Evolutionary conservation across 2,797 vertebrate species (phyloP).

Genomic region (Cuniculus paca): DNA sequence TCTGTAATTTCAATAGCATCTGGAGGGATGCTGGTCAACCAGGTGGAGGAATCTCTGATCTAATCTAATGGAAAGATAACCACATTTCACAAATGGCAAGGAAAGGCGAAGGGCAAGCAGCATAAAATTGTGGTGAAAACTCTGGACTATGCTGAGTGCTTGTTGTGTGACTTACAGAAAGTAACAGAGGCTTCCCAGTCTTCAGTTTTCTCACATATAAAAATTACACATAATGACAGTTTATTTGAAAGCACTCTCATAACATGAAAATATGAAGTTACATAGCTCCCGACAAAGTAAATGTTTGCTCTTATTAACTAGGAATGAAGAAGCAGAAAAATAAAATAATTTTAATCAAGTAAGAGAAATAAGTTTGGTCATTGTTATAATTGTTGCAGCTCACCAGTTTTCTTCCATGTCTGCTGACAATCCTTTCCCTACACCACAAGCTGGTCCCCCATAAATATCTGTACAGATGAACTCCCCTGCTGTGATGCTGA

Average conservation of each 20-base stretch:
- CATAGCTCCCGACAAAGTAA: not conserved
- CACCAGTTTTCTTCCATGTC: not conserved
- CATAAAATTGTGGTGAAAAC: not conserved
- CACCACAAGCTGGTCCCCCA: not conserved
- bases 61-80: not conserved
- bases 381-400: not conserved
- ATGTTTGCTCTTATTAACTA: not conserved
- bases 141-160: not conserved
- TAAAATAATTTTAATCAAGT: not conserved
- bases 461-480: not conserved
- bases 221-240: not conserved
- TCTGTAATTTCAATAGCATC: not conserved
- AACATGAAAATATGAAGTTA: not conserved
- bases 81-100: not conserved
- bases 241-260: not conserved
- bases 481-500: not conserved
- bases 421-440: not conserved
- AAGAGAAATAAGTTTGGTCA: not conserved
- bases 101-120: not conserved
- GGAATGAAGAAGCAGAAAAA: not conserved
- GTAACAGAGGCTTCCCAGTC: rapidly evolving
- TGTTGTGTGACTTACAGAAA: not conserved
- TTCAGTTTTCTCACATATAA: not conserved
- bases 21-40: not conserved
- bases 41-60: not conserved